Evolutionary conservation across 2,797 vertebrate species (phyloP).

Genomic region (Numenius phaeopus): DNA sequence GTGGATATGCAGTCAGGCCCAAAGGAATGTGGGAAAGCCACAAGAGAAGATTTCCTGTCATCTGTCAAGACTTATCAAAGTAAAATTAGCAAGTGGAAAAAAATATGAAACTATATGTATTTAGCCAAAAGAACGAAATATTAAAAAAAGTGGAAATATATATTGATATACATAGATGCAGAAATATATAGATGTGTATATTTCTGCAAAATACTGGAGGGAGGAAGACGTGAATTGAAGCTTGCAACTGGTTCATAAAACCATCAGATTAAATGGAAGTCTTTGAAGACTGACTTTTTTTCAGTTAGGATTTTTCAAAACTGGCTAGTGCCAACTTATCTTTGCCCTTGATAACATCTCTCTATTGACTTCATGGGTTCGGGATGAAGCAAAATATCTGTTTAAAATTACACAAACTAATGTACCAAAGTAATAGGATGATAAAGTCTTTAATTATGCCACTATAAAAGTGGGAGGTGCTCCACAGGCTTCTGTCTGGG

Average conservation of each 20-base stretch:
- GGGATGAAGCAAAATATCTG: not conserved
- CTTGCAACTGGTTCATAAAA: not conserved
- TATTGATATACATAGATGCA: not conserved
- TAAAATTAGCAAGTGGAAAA: slow-evolving; percentile 37
- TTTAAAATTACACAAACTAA: not conserved
- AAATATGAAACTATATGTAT: not conserved
- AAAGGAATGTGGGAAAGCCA: slow-evolving; percentile 28
- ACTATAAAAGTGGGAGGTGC: not conserved
- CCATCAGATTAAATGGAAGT: not conserved
- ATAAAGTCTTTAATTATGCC: not conserved
- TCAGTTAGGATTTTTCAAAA: not conserved
- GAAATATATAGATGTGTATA: not conserved
- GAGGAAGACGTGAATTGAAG: not conserved
- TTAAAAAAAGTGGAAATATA: not conserved
- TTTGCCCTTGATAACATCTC: not conserved
- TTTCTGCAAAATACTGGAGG: not conserved
- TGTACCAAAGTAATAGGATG: not conserved
- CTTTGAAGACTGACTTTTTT: not conserved
- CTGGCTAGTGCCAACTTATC: not conserved
- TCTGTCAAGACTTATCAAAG: slow-evolving; percentile 24
- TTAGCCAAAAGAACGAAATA: not conserved
- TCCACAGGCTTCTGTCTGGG: not conserved
- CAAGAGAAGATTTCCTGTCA: slow-evolving; percentile 41
- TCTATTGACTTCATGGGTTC: not conserved
- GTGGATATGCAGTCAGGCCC: not conserved